A percentile compares a stretch with the other conserved stretches of the same genome.
phyloP scores from a whole-genome alignment of 2,113 vertebrate genomes.

The Melanerpes formicivorus region DNA sequence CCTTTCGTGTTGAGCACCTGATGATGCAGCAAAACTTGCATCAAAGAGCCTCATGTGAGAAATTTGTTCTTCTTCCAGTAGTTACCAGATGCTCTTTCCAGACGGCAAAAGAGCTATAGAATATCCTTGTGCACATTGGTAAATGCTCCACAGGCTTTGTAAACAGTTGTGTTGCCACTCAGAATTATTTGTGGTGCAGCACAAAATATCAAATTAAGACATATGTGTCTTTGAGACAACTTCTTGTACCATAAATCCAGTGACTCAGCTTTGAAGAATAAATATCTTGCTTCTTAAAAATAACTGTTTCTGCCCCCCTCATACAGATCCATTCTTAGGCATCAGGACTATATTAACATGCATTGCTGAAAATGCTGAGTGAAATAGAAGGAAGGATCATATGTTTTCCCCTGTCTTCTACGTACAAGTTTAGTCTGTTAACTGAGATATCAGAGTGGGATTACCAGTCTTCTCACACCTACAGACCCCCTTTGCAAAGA shows the following conservation, averaged over 20 bases:
- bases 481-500: not conserved
- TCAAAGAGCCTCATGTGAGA: not conserved
- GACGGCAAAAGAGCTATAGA: not conserved
- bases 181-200: not conserved
- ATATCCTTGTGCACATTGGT: not conserved
- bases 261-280: conserved; percentile 59
- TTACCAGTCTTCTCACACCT: not conserved
- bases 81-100: not conserved
- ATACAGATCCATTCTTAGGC: conserved; percentile 54
- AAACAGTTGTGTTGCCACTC: not conserved
- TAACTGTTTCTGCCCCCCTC: conserved; percentile 37
- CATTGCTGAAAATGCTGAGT: conserved; percentile 3
- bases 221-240: conserved; percentile 7
- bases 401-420: not conserved
- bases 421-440: not conserved
- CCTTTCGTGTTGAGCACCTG: not conserved
- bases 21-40: not conserved
- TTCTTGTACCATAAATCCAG: conserved; percentile 24
- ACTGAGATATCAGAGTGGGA: not conserved
- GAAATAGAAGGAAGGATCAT: not conserved
- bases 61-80: not conserved
- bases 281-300: conserved; percentile 58
- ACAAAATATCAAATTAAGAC: not conserved
- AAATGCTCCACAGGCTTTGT: not conserved
- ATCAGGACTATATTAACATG: conserved; percentile 52